These are phyloP conservation scores for Pelodiscus sinensis DNA, from an alignment of 2,113 vertebrate species.

Conservation along the genomic window DNA sequence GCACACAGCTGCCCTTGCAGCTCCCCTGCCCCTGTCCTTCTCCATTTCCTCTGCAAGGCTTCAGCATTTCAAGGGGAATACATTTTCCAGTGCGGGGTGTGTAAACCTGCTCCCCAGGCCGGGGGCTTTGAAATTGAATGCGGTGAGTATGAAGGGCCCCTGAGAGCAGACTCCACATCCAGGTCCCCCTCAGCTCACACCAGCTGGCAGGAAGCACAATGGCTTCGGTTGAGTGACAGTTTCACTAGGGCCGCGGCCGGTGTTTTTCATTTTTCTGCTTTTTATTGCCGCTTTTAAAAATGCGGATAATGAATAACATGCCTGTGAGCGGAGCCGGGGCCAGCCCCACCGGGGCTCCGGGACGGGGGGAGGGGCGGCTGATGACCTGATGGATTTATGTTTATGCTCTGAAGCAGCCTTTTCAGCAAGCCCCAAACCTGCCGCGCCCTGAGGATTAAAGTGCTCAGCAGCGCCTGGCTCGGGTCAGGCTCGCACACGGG, in stretches of 20 bases:
- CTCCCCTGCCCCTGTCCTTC: conserved; percentile 15
- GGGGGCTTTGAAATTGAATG: conserved; percentile 72
- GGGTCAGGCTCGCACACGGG: not conserved
- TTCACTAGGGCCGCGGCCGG: conserved; percentile 67
- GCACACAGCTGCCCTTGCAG: conserved; percentile 24
- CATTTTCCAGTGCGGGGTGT: conserved; percentile 68
- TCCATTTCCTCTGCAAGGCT: conserved; percentile 70
- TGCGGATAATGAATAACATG: conserved; percentile 72
- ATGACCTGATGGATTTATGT: conserved; percentile 64
- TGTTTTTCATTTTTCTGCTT: conserved; percentile 74
- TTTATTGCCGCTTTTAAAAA: conserved; percentile 76
- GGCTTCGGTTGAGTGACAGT: conserved; percentile 67
- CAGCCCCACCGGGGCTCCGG: conserved; percentile 62
- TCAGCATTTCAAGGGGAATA: conserved; percentile 74
- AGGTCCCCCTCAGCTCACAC: conserved; percentile 75
- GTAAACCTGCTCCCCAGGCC: conserved; percentile 60
- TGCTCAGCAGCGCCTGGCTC: not conserved
- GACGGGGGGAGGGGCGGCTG: not conserved
- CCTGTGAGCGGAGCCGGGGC: conserved; percentile 51
- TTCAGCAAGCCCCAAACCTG: not conserved
- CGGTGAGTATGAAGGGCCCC: conserved; percentile 72
- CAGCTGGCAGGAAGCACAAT: conserved; percentile 66
- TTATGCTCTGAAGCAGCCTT: conserved; percentile 29
- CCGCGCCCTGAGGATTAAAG: not conserved
- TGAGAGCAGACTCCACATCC: conserved; percentile 60